Evolutionary conservation across 2,113 vertebrate genomes (phyloP).

Genomic region (Peromyscus leucopus): DNA sequence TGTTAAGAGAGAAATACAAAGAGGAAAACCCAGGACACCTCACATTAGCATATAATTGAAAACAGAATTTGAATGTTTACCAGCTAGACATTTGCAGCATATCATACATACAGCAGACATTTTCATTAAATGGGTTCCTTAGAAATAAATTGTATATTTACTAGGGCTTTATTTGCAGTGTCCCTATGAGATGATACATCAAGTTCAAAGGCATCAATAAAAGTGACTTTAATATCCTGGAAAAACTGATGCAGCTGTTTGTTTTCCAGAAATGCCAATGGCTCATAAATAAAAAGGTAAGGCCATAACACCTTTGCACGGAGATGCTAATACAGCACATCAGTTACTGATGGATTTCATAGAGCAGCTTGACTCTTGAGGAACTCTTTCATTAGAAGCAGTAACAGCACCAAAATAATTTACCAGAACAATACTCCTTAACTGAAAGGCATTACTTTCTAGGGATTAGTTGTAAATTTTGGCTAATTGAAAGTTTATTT

Average conservation of each 20-base stretch:
- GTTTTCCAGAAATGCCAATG: conserved; percentile 70
- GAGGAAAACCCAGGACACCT: neutral
- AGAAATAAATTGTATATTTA: conserved; percentile 72
- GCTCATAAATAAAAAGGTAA: conserved; percentile 77
- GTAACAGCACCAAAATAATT: neutral
- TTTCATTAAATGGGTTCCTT: conserved; percentile 65
- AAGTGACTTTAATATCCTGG: conserved; percentile 72
- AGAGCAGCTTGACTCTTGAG: conserved; percentile 20
- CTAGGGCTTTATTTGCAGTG: conserved; percentile 68
- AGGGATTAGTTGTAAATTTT: neutral
- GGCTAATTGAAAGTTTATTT: neutral
- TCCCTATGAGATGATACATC: conserved; percentile 67
- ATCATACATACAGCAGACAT: conserved; percentile 22
- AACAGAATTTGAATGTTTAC: conserved; percentile 23
- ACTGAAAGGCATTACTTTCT: neutral
- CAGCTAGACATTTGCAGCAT: conserved; percentile 45
- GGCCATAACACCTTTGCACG: conserved; percentile 59
- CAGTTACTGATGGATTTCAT: conserved; percentile 50
- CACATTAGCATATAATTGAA: conserved; percentile 43
- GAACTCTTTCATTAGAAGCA: neutral
- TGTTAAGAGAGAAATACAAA: conserved; percentile 53
- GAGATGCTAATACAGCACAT: conserved; percentile 22
- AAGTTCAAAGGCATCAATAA: conserved; percentile 75
- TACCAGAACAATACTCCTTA: neutral
- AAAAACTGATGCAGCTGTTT: conserved; percentile 74